Percentiles rank a stretch among this genome's conserved stretches.
These are phyloP conservation scores for Rynchops niger DNA, from an alignment of 2,113 vertebrate genomes.

Conservation along the genomic window DNA sequence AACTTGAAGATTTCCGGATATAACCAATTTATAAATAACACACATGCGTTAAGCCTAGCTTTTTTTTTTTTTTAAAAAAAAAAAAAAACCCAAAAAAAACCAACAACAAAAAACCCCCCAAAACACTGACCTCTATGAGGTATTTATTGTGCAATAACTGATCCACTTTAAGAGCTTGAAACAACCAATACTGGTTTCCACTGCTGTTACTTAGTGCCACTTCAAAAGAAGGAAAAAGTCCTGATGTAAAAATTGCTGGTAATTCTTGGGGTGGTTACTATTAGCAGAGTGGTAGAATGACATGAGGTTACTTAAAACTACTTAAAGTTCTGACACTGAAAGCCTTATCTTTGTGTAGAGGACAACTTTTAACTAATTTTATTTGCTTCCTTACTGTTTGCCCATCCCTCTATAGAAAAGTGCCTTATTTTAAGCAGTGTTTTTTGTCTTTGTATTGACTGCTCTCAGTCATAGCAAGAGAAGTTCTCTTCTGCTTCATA, in stretches of 20 bases:
- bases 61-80: conserved; percentile 50
- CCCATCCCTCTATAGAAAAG: conserved; percentile 18
- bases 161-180: conserved; percentile 86
- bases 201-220: conserved; percentile 79
- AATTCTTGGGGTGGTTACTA: conserved; percentile 70
- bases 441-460: conserved; percentile 52
- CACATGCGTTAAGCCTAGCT: conserved; percentile 50
- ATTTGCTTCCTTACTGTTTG: conserved; percentile 61
- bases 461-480: conserved; percentile 25
- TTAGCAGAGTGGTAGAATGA: conserved; percentile 71
- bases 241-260: conserved; percentile 69
- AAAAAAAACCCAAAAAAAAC: neutral
- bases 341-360: conserved; percentile 70
- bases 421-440: conserved; percentile 74
- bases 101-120: neutral
- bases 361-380: conserved; percentile 63
- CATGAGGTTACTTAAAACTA: conserved; percentile 74
- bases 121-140: conserved; percentile 88
- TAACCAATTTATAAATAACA: conserved; percentile 71
- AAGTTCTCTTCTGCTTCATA: conserved; percentile 56
- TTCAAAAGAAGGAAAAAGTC: conserved; percentile 69
- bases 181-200: conserved; percentile 77
- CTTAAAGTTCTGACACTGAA: conserved; percentile 84
- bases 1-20: conserved; percentile 75
- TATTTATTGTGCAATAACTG: conserved; percentile 89